Evolutionary conservation across 1,140 invertebrate species (phyloP), one percentile per base, ranked within the genome.

Genomic region (Heliothis subflexa): DNA sequence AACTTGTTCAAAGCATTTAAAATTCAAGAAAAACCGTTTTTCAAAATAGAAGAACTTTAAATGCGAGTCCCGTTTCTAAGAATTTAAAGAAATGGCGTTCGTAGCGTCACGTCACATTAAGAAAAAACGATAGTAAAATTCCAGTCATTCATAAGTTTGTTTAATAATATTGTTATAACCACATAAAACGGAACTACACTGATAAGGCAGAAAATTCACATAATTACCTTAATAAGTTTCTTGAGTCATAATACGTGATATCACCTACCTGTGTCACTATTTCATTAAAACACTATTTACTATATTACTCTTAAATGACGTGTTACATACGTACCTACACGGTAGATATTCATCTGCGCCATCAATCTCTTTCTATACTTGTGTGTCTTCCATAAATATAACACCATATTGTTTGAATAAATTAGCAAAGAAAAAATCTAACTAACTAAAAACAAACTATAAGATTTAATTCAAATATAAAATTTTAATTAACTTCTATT

Each of bases 331-430:
- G 5, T 52, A 70, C 66, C 66, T 70, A 70, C n/a, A 25, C 11
- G 4, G 13, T 0, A 49, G 7, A 50, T 28, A 13, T 28, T 14
- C 21, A 70, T 52, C 47, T 52, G 21, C 12, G 5, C 18, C 47
- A 13, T 3, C 45, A 28, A 25, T 70, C 66, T 70, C 66, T 70
- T 70, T 10, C 66, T 49, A 50, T 13, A 70, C 25, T 70, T 70
- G 16, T 70, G 66, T 12, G 47, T 70, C 11, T 70, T 70, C 66
- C 45, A 70, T n/a, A 70, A 70, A 9, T 70, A 18, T 49, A 50
- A 52, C 3, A 70, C 47, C 66, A 70, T 70, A n/a, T n/a, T 50
- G 18, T 21, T 21, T 1, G n/a, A 64, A 47, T 3, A 47, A 47
- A 64, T 18, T 45, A 11, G 16, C 0, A 16, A 50, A 50, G 25